Conservation (phyloP, 2,888 invertebrate genomes). For the Cheilosia urbana region DNA sequence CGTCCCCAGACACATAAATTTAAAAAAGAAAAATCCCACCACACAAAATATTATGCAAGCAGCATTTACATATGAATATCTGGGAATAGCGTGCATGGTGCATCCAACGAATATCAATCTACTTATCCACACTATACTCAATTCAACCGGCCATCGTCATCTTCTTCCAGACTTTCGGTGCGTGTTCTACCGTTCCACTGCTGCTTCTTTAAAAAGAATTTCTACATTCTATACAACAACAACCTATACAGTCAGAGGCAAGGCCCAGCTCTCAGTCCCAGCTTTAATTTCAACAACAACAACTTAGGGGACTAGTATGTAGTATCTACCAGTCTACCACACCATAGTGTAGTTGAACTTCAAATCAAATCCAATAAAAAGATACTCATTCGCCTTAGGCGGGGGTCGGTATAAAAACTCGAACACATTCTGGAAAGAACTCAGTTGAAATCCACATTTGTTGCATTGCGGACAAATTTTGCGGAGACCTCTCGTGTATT, state of each 20-base stretch:
- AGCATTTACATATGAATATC: neutral
- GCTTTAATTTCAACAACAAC: no score
- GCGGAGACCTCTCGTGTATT: slow-evolving; percentile 73
- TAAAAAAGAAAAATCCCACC: slow-evolving; percentile 30
- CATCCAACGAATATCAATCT: slow-evolving; percentile 38
- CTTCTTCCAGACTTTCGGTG: slow-evolving; percentile 35
- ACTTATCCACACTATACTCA: slow-evolving; percentile 2
- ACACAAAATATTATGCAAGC: slow-evolving; percentile 19
- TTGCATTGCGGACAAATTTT: slow-evolving; percentile 83
- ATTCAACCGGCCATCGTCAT: slow-evolving; percentile 16
- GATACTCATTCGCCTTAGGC: slow-evolving; percentile 35
- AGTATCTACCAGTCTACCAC: slow-evolving; percentile 16
- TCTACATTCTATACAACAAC: neutral
- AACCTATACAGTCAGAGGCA: no score
- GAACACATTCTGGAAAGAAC: slow-evolving; percentile 63
- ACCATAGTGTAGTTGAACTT: slow-evolving; percentile 40
- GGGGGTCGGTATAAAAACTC: slow-evolving; percentile 73
- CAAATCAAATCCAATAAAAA: slow-evolving; percentile 53
- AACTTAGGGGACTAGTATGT: neutral
- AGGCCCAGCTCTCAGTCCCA: no score
- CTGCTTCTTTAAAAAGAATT: slow-evolving; percentile 5
- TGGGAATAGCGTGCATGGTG: slow-evolving; percentile 27
- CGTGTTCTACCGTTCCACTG: slow-evolving; percentile 18
- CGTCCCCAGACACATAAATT: neutral
- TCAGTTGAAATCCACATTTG: slow-evolving; percentile 83